A percentile compares a stretch with the other conserved stretches of the same genome.
These are phyloP conservation scores for Catocala nupta DNA, from an alignment of 2,888 invertebrate genomes.

Conservation along the genomic window DNA sequence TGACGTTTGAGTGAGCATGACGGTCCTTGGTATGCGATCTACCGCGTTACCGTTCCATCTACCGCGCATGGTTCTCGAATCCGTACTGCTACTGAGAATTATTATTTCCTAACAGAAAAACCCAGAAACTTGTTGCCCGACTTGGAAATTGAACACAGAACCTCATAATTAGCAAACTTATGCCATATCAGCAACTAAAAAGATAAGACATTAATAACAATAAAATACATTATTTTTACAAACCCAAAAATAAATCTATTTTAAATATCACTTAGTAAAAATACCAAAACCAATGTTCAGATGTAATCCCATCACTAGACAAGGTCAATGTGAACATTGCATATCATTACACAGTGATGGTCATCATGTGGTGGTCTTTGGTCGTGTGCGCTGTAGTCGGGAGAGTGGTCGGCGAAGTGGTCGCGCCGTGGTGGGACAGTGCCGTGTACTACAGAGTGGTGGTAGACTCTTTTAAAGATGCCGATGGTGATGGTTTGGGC, in stretches of 20 bases:
- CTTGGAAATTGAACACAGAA: too few relatives aligned
- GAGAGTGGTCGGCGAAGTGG: conserved; percentile 34
- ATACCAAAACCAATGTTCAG: conserved; percentile 7
- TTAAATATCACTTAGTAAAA: neutral
- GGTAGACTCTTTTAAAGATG: conserved; percentile 94
- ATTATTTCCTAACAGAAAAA: too few relatives aligned
- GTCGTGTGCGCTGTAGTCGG: conserved; percentile 55
- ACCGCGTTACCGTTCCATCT: too few relatives aligned
- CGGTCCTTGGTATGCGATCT: too few relatives aligned
- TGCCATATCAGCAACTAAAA: too few relatives aligned
- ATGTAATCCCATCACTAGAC: conserved; percentile 38
- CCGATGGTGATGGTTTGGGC: conserved; percentile 94
- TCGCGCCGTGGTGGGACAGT: conserved; percentile 91
- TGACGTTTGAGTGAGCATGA: too few relatives aligned
- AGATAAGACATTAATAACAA: too few relatives aligned
- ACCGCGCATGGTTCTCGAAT: too few relatives aligned
- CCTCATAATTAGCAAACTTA: too few relatives aligned
- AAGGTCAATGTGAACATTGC: conserved; percentile 24
- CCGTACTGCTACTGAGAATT: too few relatives aligned
- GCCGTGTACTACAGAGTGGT: conserved; percentile 94
- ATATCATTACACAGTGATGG: conserved; percentile 18
- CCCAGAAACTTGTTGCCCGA: too few relatives aligned
- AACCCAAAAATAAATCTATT: neutral
- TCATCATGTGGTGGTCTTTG: conserved; percentile 62
- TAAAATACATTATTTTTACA: too few relatives aligned